A percentile compares a stretch with the other conserved stretches of the same genome.
phyloP scores from a whole-genome alignment of 2,888 invertebrate species.

The Melinopterus prodromus region DNA sequence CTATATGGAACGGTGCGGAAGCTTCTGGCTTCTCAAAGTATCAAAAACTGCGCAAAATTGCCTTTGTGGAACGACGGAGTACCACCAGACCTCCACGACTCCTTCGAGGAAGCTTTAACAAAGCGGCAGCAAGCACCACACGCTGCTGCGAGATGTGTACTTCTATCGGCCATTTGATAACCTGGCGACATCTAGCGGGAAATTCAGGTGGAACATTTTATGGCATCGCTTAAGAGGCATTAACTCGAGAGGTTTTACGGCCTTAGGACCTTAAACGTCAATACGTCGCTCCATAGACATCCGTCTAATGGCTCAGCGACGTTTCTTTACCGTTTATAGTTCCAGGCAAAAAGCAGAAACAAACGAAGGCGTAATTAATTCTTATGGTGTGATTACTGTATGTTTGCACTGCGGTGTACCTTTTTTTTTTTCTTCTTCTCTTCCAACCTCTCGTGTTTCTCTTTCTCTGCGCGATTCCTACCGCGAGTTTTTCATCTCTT shows the following conservation, averaged over 20 bases:
- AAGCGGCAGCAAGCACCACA: not conserved
- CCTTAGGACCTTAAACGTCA: not conserved
- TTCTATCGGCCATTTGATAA: not conserved
- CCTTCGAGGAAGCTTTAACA: not conserved
- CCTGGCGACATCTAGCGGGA: not conserved
- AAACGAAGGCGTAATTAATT: constrained; percentile 4
- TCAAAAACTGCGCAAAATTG: no score
- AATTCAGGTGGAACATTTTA: not conserved
- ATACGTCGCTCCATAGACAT: not conserved
- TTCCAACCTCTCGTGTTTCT: not conserved
- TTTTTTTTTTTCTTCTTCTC: not conserved
- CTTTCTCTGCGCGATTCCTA: not conserved
- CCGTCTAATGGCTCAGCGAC: not conserved
- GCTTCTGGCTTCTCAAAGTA: no score
- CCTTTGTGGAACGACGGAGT: no score
- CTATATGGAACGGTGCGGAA: no score
- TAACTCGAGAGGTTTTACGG: not conserved
- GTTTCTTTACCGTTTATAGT: not conserved
- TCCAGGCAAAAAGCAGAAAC: not conserved
- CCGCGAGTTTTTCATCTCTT: not conserved
- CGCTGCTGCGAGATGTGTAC: not conserved
- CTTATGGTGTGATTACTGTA: not conserved
- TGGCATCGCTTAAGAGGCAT: not conserved
- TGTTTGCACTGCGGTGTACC: not conserved
- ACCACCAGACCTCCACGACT: not conserved